Conservation (phyloP, 2,888 invertebrate species). For the Andrena chrysosceles region DNA sequence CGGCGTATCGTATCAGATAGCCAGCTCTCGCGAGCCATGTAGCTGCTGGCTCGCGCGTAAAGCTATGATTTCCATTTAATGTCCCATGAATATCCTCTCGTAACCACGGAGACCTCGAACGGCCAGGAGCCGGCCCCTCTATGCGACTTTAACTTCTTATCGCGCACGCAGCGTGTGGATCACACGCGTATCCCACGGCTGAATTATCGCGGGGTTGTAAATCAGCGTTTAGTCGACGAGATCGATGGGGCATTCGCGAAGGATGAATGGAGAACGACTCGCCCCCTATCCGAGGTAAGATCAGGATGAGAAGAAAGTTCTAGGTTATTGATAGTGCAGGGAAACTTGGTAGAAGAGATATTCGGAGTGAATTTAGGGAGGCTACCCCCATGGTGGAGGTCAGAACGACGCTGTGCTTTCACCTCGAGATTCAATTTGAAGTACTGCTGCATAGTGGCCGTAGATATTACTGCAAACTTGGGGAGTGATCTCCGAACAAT, state of each 20-base stretch:
- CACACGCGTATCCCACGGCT: neutral
- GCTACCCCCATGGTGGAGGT: too few relatives aligned
- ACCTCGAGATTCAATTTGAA: too few relatives aligned
- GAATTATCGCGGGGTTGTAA: slow-evolving; percentile 13
- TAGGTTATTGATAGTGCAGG: neutral
- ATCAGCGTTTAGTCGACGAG: slow-evolving; percentile 17
- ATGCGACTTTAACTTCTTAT: slow-evolving; percentile 11
- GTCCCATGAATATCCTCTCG: slow-evolving; percentile 72
- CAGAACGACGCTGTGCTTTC: too few relatives aligned
- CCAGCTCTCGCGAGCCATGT: slow-evolving; percentile 52
- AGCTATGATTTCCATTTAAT: slow-evolving; percentile 79
- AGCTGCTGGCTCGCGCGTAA: slow-evolving; percentile 62
- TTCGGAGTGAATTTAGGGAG: neutral
- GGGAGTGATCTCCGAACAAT: too few relatives aligned
- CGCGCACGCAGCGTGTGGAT: slow-evolving; percentile 8
- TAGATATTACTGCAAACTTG: too few relatives aligned
- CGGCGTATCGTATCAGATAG: slow-evolving; percentile 65
- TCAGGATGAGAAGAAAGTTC: neutral
- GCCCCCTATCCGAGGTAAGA: neutral
- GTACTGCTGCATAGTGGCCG: too few relatives aligned
- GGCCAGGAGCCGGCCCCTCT: neutral
- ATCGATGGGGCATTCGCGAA: neutral
- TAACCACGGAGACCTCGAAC: slow-evolving; percentile 14
- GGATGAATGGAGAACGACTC: neutral
- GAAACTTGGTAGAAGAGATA: neutral